Conservation (phyloP, 1,140 invertebrate genomes). For the Hylaeus anthracinus region DNA sequence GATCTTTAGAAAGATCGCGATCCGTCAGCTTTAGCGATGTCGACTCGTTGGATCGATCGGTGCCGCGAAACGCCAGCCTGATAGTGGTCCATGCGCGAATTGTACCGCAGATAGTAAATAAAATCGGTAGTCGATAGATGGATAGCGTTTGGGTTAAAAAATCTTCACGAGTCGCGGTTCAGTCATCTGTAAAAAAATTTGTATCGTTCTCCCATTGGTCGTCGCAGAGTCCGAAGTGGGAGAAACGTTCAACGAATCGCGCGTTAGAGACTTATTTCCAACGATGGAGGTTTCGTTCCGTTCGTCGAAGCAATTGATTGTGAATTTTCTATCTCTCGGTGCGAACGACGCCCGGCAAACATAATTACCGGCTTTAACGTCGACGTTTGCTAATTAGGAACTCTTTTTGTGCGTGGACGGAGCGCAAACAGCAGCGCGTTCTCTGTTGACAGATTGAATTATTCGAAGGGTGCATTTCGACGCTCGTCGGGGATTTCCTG, state of each 20-base stretch:
- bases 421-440: slow-evolving; percentile 40
- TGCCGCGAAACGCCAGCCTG: slow-evolving; percentile 44
- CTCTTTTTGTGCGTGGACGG: slow-evolving; percentile 52
- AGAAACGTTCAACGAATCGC: background rate
- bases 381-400: slow-evolving; percentile 67
- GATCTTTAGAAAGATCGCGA: too few relatives aligned
- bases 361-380: slow-evolving; percentile 62
- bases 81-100: background rate
- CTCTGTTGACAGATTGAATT: slow-evolving; percentile 55
- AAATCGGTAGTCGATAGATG: too few relatives aligned
- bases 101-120: too few relatives aligned
- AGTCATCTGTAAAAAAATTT: too few relatives aligned
- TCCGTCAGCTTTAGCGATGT: too few relatives aligned
- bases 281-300: background rate
- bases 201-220: background rate
- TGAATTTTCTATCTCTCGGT: slow-evolving; percentile 40
- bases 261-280: slow-evolving; percentile 9
- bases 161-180: too few relatives aligned
- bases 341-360: slow-evolving; percentile 45
- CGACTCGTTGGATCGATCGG: slow-evolving; percentile 28
- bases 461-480: slow-evolving; percentile 47
- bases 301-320: slow-evolving; percentile 46
- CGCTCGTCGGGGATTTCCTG: background rate
- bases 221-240: background rate
- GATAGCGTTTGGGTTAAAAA: too few relatives aligned